A percentile compares a stretch with the other conserved stretches of the same genome.
These are phyloP conservation scores for Quiscalus mexicanus DNA, from an alignment of 2,113 vertebrate genomes.

Conservation along the genomic window DNA sequence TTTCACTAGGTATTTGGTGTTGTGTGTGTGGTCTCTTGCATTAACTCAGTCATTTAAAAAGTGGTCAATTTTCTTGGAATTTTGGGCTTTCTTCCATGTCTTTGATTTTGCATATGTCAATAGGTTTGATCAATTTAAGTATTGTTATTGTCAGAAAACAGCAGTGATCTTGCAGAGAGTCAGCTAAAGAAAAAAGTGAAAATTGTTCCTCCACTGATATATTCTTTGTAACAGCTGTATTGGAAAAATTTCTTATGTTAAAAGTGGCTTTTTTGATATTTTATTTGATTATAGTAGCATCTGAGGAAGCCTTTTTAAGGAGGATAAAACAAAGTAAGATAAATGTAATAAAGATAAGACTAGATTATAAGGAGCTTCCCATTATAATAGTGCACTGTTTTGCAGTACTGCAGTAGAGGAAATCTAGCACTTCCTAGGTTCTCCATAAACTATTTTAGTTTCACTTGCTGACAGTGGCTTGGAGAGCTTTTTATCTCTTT, in stretches of 20 bases:
- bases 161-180: background rate
- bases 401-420: background rate
- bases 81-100: background rate
- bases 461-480: background rate
- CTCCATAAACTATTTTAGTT: background rate
- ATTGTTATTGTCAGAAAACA: background rate
- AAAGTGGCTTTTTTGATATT: background rate
- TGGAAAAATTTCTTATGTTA: background rate
- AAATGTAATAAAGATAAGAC: constrained; percentile 11
- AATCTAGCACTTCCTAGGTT: background rate
- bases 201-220: background rate
- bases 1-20: background rate
- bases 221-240: background rate
- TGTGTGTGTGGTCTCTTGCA: background rate
- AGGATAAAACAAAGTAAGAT: background rate
- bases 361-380: background rate
- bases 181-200: background rate
- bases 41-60: background rate
- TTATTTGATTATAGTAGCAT: background rate
- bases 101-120: background rate
- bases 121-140: background rate
- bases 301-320: background rate
- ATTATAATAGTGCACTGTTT: background rate
- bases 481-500: background rate
- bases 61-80: background rate